Conservation (phyloP, 2,888 invertebrate species). For the Aleiodes leptofemur region DNA sequence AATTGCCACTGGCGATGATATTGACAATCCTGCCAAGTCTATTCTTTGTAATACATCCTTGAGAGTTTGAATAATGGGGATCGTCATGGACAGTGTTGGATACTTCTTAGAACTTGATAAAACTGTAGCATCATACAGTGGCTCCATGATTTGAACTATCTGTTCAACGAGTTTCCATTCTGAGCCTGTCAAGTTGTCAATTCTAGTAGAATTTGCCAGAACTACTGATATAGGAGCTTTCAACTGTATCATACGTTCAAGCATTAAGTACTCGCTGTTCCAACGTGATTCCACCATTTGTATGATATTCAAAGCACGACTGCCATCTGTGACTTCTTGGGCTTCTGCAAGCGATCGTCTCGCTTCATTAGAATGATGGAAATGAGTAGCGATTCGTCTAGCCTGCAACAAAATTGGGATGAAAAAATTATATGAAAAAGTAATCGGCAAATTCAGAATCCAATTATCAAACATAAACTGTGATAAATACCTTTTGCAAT, state of each 20-base stretch:
- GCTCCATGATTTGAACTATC: conserved; percentile 28
- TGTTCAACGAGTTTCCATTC: conserved; percentile 32
- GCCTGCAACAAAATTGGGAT: conserved; percentile 21
- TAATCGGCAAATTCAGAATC: neutral
- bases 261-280: conserved; percentile 37
- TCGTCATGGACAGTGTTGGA: conserved; percentile 36
- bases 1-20: too few relatives aligned
- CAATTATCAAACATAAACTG: neutral
- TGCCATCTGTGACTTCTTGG: conserved; percentile 29
- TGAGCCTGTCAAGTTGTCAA: conserved; percentile 11
- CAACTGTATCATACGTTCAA: conserved; percentile 22
- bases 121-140: conserved; percentile 38
- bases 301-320: conserved; percentile 32
- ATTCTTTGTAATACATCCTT: conserved; percentile 2
- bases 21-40: neutral
- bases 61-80: conserved; percentile 3
- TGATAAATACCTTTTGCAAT: conserved; percentile 17
- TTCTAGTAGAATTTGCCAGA: conserved; percentile 11
- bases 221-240: conserved; percentile 30
- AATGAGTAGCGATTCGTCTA: conserved; percentile 43
- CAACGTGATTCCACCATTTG: conserved; percentile 44
- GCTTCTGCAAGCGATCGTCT: conserved; percentile 34
- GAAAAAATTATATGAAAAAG: neutral
- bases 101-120: conserved; percentile 39
- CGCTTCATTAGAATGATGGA: conserved; percentile 44